These are phyloP conservation scores for Poeciliopsis presidionis DNA, from an alignment of 2,797 vertebrate species.

Conservation along the genomic window DNA sequence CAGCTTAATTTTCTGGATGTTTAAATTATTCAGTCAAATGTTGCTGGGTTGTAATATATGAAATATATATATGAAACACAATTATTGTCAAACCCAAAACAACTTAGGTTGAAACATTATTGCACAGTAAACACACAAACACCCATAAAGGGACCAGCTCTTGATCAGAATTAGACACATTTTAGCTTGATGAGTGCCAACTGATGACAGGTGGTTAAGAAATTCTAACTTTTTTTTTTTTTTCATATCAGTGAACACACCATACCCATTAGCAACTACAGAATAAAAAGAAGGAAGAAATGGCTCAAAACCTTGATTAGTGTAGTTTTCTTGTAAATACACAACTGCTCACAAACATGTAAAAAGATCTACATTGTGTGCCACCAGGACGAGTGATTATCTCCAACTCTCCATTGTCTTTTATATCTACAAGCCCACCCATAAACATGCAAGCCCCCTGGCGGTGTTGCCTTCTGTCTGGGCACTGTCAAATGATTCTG, in stretches of 20 bases:
- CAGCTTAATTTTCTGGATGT: not conserved
- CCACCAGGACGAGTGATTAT: slow-evolving; percentile 63
- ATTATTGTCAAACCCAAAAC: not conserved
- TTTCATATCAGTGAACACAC: not conserved
- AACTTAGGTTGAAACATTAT: not conserved
- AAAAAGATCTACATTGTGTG: slow-evolving; percentile 25
- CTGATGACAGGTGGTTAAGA: not conserved
- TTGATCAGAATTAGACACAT: not conserved
- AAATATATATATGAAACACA: not conserved
- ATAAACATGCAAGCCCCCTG: slow-evolving; percentile 54
- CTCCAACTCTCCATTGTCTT: slow-evolving; percentile 32
- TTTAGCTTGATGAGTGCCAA: not conserved
- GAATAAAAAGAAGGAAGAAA: not conserved
- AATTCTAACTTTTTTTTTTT: not conserved
- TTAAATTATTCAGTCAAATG: too few species aligned
- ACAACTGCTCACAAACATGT: slow-evolving; percentile 7
- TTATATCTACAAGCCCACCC: slow-evolving; percentile 43
- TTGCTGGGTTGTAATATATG: not conserved
- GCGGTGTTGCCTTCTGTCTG: slow-evolving; percentile 70
- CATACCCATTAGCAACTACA: not conserved
- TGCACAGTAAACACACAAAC: not conserved
- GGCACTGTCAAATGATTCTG: slow-evolving; percentile 69
- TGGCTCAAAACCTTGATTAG: not conserved
- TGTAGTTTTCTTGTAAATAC: not conserved
- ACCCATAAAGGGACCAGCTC: not conserved